These are phyloP conservation scores for Antitype chi DNA, from an alignment of 2,888 invertebrate species.

Conservation along the genomic window DNA sequence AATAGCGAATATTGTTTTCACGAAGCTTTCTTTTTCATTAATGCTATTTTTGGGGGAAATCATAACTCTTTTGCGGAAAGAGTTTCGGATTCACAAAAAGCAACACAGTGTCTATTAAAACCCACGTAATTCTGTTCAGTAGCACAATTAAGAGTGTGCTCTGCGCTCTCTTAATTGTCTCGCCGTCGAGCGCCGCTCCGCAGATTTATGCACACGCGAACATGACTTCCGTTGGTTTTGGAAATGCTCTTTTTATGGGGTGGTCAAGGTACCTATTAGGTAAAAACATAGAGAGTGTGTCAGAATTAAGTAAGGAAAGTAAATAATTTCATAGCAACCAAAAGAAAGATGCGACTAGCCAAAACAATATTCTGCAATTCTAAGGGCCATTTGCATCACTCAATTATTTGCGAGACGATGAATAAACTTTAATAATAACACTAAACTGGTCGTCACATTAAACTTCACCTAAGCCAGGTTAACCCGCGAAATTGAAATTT, in stretches of 20 bases:
- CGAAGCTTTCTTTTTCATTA: no score
- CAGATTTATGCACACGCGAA: slow-evolving; percentile 26
- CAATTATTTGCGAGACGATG: no score
- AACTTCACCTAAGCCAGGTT: not conserved
- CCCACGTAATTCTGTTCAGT: slow-evolving; percentile 21
- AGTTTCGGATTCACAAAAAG: not conserved
- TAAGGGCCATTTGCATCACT: no score
- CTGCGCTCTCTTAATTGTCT: slow-evolving; percentile 31
- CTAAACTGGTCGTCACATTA: no score
- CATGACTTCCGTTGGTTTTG: slow-evolving; percentile 27
- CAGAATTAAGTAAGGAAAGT: not conserved
- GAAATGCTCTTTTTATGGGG: slow-evolving; percentile 21
- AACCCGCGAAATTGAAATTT: no score
- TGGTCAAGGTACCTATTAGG: not conserved
- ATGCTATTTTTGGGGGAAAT: not conserved
- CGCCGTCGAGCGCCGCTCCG: slow-evolving; percentile 15
- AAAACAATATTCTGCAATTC: no score
- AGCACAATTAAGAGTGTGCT: slow-evolving; percentile 47
- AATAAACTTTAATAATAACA: no score
- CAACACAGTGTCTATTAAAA: slow-evolving; percentile 19
- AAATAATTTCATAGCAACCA: not conserved
- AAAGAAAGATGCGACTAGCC: not conserved
- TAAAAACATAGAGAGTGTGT: not conserved
- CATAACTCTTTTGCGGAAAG: not conserved
- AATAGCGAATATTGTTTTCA: not conserved